These are phyloP conservation scores for Sthenelais limicola DNA, from an alignment of 2,888 invertebrate genomes.

Conservation along the genomic window DNA sequence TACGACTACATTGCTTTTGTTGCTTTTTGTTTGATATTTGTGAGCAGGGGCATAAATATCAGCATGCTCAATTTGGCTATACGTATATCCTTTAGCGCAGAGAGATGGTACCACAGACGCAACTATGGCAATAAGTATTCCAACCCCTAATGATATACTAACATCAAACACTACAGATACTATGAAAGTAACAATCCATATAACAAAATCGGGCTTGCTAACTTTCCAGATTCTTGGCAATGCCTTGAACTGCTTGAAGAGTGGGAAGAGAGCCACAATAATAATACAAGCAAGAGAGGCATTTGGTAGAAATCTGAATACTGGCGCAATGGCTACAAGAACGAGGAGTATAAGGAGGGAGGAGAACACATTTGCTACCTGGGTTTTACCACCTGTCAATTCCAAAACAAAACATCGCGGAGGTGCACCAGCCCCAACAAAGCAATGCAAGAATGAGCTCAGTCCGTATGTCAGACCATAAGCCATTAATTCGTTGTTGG, in stretches of 20 bases:
- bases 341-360: conserved; percentile 64
- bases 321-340: conserved; percentile 63
- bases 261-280: conserved; percentile 72
- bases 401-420: conserved; percentile 68
- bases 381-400: conserved; percentile 65
- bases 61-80: not conserved
- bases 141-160: conserved; percentile 66
- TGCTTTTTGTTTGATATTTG: conserved; percentile 44
- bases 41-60: conserved; percentile 5
- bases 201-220: conserved; percentile 83
- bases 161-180: conserved; percentile 66
- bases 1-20: conserved; percentile 61
- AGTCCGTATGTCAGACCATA: conserved; percentile 71
- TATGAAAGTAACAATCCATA: conserved; percentile 66
- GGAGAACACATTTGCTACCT: conserved; percentile 63
- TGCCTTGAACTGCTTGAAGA: conserved; percentile 79
- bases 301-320: conserved; percentile 67
- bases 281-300: conserved; percentile 72
- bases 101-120: conserved; percentile 66
- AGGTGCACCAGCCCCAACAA: conserved; percentile 72
- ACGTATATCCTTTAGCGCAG: conserved; percentile 60
- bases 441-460: conserved; percentile 72
- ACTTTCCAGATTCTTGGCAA: conserved; percentile 81
- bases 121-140: conserved; percentile 61
- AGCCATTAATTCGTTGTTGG: conserved; percentile 69